These are phyloP conservation scores for Ochotona curzoniae DNA, from an alignment of 2,113 vertebrate species.

Conservation along the genomic window DNA sequence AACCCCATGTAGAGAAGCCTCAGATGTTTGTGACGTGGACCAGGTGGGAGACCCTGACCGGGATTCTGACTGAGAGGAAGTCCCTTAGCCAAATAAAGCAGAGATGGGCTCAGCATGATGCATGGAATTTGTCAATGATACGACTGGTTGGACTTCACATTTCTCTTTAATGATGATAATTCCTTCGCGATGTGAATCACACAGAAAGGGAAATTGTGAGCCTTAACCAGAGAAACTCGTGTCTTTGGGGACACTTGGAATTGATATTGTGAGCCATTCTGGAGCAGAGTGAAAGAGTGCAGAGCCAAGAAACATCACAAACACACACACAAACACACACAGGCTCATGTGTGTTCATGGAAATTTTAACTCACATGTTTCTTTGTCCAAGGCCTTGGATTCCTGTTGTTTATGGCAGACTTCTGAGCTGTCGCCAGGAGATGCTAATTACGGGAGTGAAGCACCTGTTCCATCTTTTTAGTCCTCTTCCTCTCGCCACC, in stretches of 20 bases:
- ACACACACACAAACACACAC: too few species aligned
- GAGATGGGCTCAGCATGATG: background rate
- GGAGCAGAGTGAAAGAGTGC: background rate
- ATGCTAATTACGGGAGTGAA: too few species aligned
- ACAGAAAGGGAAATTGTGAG: background rate
- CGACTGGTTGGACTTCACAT: background rate
- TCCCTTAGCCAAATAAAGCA: too few species aligned
- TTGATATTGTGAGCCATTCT: background rate
- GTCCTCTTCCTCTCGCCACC: too few species aligned
- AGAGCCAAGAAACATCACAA: background rate
- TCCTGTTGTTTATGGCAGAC: background rate
- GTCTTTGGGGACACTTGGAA: background rate
- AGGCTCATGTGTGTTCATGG: rapidly evolving
- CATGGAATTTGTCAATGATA: background rate
- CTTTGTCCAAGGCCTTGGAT: background rate
- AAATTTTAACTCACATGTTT: background rate
- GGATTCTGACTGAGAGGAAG: background rate
- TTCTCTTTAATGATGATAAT: background rate
- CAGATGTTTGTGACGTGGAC: background rate
- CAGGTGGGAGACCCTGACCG: background rate
- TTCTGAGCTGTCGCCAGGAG: background rate
- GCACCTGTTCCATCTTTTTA: background rate
- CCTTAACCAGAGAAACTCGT: background rate
- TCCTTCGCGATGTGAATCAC: background rate
- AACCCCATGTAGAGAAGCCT: rapidly evolving